Evolutionary conservation across 1,140 invertebrate species (phyloP).

Genomic region (Rhyacophila brunnea): DNA sequence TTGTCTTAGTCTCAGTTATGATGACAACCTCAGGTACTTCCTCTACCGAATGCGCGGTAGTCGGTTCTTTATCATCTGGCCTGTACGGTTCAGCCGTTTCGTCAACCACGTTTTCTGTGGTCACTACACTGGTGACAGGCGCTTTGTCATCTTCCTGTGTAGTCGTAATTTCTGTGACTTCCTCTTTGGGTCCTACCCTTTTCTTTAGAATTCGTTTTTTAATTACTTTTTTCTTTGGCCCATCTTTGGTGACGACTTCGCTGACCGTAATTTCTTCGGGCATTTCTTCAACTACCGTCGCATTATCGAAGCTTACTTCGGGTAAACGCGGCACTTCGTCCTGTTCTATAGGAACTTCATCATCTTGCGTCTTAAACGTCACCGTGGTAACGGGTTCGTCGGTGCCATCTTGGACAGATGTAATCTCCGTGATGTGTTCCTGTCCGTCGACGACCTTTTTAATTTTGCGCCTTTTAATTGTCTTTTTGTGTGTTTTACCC

Average conservation of each 20-base stretch:
- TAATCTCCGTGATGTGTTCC: too few relatives aligned
- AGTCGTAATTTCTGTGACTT: constrained; percentile 42
- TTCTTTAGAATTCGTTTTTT: constrained; percentile 40
- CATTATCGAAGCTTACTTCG: too few relatives aligned
- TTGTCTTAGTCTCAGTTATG: constrained; percentile 11
- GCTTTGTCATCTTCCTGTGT: constrained; percentile 32
- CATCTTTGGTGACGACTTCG: constrained; percentile 4
- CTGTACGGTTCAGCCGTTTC: constrained; percentile 11
- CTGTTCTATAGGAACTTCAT: too few relatives aligned
- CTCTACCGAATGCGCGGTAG: constrained; percentile 10
- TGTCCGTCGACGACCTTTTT: too few relatives aligned
- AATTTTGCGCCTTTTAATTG: too few relatives aligned
- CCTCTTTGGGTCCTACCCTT: constrained; percentile 37
- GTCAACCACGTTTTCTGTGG: constrained; percentile 10
- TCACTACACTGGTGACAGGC: constrained; percentile 21
- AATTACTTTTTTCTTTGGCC: constrained; percentile 32
- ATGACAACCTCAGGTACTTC: neutral
- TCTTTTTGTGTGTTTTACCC: too few relatives aligned
- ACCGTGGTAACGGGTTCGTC: too few relatives aligned
- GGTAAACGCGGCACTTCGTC: too few relatives aligned
- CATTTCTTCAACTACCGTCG: constrained; percentile 42
- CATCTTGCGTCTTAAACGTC: too few relatives aligned
- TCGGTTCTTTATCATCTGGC: constrained; percentile 11
- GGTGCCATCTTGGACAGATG: too few relatives aligned
- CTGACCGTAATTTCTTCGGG: constrained; percentile 33